Evolutionary conservation across 2,797 vertebrate genomes (phyloP), one percentile per base, ranked within the genome.

Genomic region (Anabacerthia variegaticeps): DNA sequence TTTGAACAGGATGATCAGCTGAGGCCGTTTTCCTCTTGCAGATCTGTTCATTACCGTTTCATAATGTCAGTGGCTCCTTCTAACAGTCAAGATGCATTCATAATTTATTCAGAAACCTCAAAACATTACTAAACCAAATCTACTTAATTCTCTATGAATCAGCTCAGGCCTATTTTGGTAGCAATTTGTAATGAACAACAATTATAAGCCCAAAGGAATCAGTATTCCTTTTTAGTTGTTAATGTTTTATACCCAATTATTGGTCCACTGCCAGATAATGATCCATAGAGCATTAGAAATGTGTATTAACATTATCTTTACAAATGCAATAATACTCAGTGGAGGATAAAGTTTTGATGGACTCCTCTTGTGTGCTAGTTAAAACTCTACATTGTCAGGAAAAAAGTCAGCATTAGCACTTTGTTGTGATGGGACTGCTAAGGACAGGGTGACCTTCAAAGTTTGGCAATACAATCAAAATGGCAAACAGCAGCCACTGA

Each of bases 21-120:
- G 92, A 97, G 71, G 37, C 69, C 94, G 89, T 94, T 97, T 94
- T 94, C 81, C 87, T 90, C 90, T 82, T 89, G 74, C 89, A 67
- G 95, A 93, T 96, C 94, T 96, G 91, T 95, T 98, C 97, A 97
- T 97, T 97, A 96, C 89, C 16, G 0, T 97, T 96, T 96, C 90
- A 89, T 97, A 97, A 97, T 92, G 92, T 97, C 98, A 97, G 56
- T 90, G 72, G 91, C 93, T 97, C 89, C 88, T 96, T 97, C 89
- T 94, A 94, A 94, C 85, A 97, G 93, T 95, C 92, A 97, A 95
- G 96, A 97, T 93, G 94, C 96, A 94, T 96, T 97, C 95, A 98
- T 98, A 97, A 98, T 98, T 98, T 98, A 98, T 98, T 98, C 97
- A 97, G 92, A 94, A 95, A 97, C 95, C 96, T 95, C 95, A 97